A percentile compares a stretch with the other conserved stretches of the same genome.
Evolutionary conservation across 2,888 invertebrate genomes (phyloP).

Genomic region (Noctua janthina): DNA sequence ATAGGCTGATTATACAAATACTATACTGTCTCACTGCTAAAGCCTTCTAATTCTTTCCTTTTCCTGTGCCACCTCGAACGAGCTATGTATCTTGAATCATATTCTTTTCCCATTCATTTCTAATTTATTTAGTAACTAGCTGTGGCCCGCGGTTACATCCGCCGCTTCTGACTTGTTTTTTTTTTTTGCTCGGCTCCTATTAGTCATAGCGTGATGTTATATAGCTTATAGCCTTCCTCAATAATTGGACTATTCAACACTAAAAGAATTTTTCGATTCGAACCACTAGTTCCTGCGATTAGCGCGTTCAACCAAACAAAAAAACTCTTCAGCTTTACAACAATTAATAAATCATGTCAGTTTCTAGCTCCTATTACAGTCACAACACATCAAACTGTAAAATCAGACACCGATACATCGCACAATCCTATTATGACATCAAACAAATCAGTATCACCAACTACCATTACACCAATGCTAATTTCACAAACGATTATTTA

Average conservation of each 20-base stretch:
- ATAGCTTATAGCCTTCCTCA: too few species aligned
- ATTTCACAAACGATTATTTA: conserved; percentile 61
- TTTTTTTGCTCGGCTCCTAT: too few species aligned
- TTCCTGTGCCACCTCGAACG: neutral
- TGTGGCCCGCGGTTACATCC: too few species aligned
- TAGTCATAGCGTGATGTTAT: too few species aligned
- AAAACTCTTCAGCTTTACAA: too few species aligned
- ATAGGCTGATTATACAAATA: too few species aligned
- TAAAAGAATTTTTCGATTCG: too few species aligned
- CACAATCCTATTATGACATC: conserved; percentile 37
- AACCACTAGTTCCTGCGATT: too few species aligned
- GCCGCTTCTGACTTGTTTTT: too few species aligned
- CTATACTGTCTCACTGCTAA: neutral
- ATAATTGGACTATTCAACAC: too few species aligned
- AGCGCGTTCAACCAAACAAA: too few species aligned
- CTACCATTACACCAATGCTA: conserved; percentile 34
- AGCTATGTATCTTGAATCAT: neutral
- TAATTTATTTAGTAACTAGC: neutral
- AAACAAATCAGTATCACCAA: conserved; percentile 47
- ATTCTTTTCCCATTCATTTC: neutral
- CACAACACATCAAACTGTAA: neutral
- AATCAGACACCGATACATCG: conserved; percentile 20
- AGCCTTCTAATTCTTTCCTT: neutral
- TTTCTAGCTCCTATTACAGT: neutral
- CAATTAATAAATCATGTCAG: neutral